These are phyloP conservation scores for Notolabrus celidotus DNA, from an alignment of 2,797 vertebrate genomes.

Conservation along the genomic window DNA sequence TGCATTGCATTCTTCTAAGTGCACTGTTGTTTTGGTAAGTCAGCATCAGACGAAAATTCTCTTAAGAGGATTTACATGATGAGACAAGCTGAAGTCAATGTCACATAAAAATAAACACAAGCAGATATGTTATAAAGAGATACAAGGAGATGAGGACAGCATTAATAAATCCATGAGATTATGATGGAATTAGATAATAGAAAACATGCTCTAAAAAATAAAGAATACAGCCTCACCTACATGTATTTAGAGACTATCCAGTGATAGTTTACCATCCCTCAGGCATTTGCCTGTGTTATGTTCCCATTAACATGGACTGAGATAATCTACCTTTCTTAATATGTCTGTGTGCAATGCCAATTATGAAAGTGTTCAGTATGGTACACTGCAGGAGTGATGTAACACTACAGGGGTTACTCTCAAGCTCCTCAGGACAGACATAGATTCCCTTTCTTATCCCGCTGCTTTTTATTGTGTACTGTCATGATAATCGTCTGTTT, in stretches of 20 bases:
- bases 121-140: conserved; percentile 27
- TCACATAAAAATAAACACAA: conserved; percentile 37
- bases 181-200: conserved; percentile 46
- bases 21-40: conserved; percentile 49
- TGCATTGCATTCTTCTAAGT: conserved; percentile 26
- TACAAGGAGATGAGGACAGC: conserved; percentile 15
- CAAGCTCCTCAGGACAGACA: conserved; percentile 12
- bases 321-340: conserved; percentile 7
- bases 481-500: conserved; percentile 18
- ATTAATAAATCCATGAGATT: conserved; percentile 34
- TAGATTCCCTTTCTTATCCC: conserved; percentile 1
- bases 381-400: not conserved
- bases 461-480: not conserved
- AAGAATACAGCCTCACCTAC: conserved; percentile 3
- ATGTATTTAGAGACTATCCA: not conserved
- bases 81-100: conserved; percentile 58
- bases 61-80: conserved; percentile 66
- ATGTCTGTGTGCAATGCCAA: conserved; percentile 18
- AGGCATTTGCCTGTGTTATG: not conserved
- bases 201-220: not conserved
- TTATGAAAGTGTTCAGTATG: conserved; percentile 3
- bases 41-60: conserved; percentile 28
- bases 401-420: conserved; percentile 4
- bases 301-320: conserved; percentile 18
- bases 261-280: not conserved